phyloP scores from a whole-genome alignment of 2,888 invertebrate species.

The Clusia tigrina region DNA sequence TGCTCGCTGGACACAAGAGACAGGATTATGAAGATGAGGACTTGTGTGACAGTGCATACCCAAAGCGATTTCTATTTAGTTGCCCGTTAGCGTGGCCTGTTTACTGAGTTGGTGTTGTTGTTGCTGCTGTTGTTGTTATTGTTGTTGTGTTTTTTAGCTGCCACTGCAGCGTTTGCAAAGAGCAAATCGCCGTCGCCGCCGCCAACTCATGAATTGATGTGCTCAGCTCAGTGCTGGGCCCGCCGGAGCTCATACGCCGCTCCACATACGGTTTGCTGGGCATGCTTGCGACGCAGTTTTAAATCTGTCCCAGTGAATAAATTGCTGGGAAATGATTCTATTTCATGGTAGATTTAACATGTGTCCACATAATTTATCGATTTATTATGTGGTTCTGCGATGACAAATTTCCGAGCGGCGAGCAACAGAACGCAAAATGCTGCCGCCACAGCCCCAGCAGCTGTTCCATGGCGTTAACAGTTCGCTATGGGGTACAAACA shows the following conservation, averaged over 20 bases:
- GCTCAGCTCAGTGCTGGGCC: not conserved
- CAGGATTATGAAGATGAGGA: not conserved
- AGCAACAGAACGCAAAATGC: not conserved
- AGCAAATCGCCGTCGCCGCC: too few relatives aligned
- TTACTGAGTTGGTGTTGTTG: too few relatives aligned
- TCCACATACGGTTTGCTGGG: not conserved
- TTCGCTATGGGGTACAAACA: not conserved
- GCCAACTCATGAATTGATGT: too few relatives aligned
- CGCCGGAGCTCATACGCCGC: not conserved
- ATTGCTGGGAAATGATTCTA: constrained; percentile 62
- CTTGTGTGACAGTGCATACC: not conserved
- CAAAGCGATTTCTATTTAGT: not conserved
- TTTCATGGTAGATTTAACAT: constrained; percentile 64
- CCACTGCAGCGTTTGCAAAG: too few relatives aligned
- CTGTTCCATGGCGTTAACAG: too few relatives aligned
- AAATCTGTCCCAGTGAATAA: constrained; percentile 42
- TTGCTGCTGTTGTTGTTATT: too few relatives aligned
- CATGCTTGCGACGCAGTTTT: not conserved
- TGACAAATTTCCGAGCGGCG: constrained; percentile 28
- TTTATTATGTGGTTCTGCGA: constrained; percentile 54
- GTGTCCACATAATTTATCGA: constrained; percentile 63
- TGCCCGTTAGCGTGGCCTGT: not conserved
- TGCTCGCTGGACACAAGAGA: not conserved
- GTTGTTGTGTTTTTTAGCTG: too few relatives aligned
- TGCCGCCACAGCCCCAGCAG: not conserved